A percentile compares a stretch with the other conserved stretches of the same genome.
Conservation (phyloP, 2,113 vertebrate genomes). For the Embiotoca jacksoni region DNA sequence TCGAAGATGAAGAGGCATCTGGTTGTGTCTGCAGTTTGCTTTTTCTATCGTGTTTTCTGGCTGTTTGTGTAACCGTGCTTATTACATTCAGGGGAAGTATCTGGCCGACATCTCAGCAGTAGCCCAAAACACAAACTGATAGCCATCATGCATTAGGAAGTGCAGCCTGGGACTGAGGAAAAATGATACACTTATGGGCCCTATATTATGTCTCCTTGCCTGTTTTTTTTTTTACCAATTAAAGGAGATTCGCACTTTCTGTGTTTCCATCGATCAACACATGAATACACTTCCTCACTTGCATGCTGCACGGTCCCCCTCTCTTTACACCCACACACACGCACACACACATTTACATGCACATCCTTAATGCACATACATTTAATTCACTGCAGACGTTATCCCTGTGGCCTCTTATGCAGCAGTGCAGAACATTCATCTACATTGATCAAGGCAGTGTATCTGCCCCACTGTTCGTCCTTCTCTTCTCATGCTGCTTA, state of each 20-base stretch:
- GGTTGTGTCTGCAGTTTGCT: conserved; percentile 43
- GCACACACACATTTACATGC: conserved; percentile 7
- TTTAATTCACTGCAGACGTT: conserved; percentile 49
- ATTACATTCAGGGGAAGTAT: conserved; percentile 42
- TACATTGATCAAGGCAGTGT: conserved; percentile 66
- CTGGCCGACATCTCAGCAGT: conserved; percentile 19
- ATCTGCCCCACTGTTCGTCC: conserved; percentile 61
- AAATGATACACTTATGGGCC: not conserved
- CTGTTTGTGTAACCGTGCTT: conserved; percentile 45
- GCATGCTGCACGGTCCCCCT: not conserved
- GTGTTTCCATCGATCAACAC: not conserved
- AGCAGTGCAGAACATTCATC: conserved; percentile 69
- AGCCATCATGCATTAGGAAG: conserved; percentile 23
- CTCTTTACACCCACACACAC: conserved; percentile 8
- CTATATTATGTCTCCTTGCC: not conserved
- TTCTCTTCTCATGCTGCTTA: conserved; percentile 72
- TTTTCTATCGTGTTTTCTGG: conserved; percentile 47
- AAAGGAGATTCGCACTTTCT: conserved; percentile 6
- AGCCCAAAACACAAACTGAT: conserved; percentile 44
- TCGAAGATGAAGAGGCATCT: conserved; percentile 58
- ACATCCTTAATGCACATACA: conserved; percentile 36
- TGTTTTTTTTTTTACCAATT: conserved; percentile 14
- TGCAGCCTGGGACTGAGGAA: not conserved
- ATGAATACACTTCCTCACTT: not conserved
- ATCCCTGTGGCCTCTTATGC: conserved; percentile 45